Evolutionary conservation across 1,140 invertebrate species (phyloP), one percentile per base, ranked within the genome.

Genomic region (Copidosoma floridanum): DNA sequence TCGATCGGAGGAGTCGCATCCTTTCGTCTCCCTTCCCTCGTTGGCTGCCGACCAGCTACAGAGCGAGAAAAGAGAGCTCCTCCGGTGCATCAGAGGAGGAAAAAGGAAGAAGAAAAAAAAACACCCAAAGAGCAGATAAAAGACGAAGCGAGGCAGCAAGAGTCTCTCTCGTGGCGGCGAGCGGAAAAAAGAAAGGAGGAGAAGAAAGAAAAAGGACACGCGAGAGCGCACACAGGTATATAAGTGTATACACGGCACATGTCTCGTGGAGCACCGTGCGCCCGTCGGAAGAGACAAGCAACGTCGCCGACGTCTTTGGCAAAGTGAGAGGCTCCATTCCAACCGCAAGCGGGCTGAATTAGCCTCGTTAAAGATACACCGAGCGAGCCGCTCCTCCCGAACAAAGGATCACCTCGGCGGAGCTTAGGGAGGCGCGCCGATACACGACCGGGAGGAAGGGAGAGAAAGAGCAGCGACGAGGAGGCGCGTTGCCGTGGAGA

Each of bases 401-500:
- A 52, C 35, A 52, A 52, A 40, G 35, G 50, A 52, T 26, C 21
- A 11, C 24, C 20, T 21, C 18, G 18, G 16, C 7, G 37, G 41
- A 35, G 38, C 54, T 38, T 46, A 32, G 61, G 26, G 29, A n/a
- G 29, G 29, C 20, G 32, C n/a, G n/a, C 29, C 50, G 51, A 18
- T 20, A 37, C 20, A 29, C 35, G 48, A 6, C 41, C 41, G 41
- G 20, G 20, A 48, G 50, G 46, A 44, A 12, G 52, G 54, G 37
- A 53, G 56, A 44, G 65, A 50, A 41, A 60, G 23, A 53, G 47
- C 55, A 40, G 44, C 51, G 55, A 40, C 29, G 41, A 51, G 46
- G 16, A 27, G 32, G 3, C n/a, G 54, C 61, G 59, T 64, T 67
- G 61, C 61, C 52, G 61, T 67, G 69, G 66, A 71, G 68, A 70